Evolutionary conservation across 2,888 invertebrate species (phyloP), one percentile per base, ranked within the genome.

Genomic region (Cantharis nigra): DNA sequence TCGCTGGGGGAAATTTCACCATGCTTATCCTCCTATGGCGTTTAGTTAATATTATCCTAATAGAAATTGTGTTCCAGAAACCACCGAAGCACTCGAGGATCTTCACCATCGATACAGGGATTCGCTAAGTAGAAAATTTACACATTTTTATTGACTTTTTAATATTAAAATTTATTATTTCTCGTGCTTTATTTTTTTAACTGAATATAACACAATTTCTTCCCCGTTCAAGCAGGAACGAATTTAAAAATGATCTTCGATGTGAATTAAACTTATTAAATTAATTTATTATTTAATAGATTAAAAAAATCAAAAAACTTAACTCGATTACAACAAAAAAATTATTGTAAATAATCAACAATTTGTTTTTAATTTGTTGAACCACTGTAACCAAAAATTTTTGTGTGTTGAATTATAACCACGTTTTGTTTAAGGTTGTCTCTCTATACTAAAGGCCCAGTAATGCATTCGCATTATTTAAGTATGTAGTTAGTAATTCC

Each of bases 41-140:
- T 16, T 16, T 0, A 16, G 16, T 16, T 16, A 16, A 16, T 16
- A 16, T 26, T 26, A 20, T 18, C 9, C 23, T 23, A 20, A 18
- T 65, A 20, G 9, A 5, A 13, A 20, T 18, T 65, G 18, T 23
- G 11, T 70, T 28, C 13, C 49, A 70, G 70, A 70, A 70, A 33
- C 49, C 70, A 49, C 18, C 70, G 20, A 13, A 70, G 33, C 23
- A 70, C 30, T 62, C 70, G 70, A 13, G 70, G 70, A 70, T 70
- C 70, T 16, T 70, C 70, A 20, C 70, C 70, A 49, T 70, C 70
- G 18, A 80, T 83, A 65, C 83, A 84, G 77, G 82, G 83, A 70
- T 80, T 80, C 71, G 79, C 79, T 71, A 81, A 82, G 70, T 82
- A 81, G 80, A 71, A 71, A 13, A 16, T 67, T 28, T 18, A 63